Base-by-base conservation (phyloP, 1,140 invertebrate species). In the Nasonia giraulti region DNA sequence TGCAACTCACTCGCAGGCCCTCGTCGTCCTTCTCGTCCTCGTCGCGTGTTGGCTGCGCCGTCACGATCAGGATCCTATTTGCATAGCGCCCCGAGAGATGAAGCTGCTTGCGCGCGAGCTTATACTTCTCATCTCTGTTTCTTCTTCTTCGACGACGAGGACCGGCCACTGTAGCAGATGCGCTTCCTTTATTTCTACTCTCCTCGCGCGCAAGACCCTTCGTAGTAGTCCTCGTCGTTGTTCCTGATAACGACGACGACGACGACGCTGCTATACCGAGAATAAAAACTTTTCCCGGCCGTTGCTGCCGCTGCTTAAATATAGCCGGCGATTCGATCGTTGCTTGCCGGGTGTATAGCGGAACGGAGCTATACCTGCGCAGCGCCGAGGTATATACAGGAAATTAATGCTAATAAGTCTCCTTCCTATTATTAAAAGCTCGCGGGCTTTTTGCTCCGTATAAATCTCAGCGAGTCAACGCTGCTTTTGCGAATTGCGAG, bases 1-100 rank as follows among this genome's bases (percentile, higher is more conserved):
- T n/a, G 55, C 55, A 62, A 62, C 84, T 85, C 83, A 87, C 86
- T 88, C n/a, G n/a, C 86, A 74, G 68, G 69, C 74, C 40, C 37
- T 68, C 50, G 55, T 83, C 47, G 73, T 73, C 77, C 40, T 12
- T 68, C 14, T 82, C 68, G 68, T 80, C 87, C 0, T 27, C 27
- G 86, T 87, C 88, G 88, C 89, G 89, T 89, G 89, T 89, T 89
- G 88, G 86, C 79, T 40, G 47, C 62, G 75, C 80, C 86, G 86
- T 89, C 87, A 87, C 88, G 89, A 89, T 90, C 89, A 88, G 89
- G 88, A 90, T 89, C 88, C 88, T 88, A 91, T 91, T 91, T 90
- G 88, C 90, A 91, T 91, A 89, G 89, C 84, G 87, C 87, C 87
- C 73, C 81, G 86, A 88, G 87, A 88, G 89, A 88, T 90, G 88